Conservation (phyloP, 2,888 invertebrate genomes). For the Noctua fimbriata region DNA sequence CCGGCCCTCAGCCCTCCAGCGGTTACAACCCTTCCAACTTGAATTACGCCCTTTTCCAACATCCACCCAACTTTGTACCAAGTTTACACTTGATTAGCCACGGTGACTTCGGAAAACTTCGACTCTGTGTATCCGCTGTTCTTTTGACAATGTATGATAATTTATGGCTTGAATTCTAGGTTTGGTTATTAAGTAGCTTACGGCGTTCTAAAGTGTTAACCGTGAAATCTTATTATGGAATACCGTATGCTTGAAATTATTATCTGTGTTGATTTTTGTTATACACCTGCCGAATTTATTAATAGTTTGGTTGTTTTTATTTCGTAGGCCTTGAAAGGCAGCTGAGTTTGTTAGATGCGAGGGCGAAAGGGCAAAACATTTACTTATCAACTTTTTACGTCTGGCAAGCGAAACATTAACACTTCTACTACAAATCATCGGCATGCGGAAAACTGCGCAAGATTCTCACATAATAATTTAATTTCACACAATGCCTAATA, state of each 20-base stretch:
- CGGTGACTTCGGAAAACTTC: slow-evolving; percentile 76
- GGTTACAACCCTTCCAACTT: slow-evolving; percentile 81
- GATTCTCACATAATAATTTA: slow-evolving; percentile 41
- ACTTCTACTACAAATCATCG: slow-evolving; percentile 1
- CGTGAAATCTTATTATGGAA: slow-evolving; percentile 48
- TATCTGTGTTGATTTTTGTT: slow-evolving; percentile 28
- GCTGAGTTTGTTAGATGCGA: slow-evolving; percentile 12
- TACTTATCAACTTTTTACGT: not conserved
- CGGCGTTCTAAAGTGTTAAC: slow-evolving; percentile 24
- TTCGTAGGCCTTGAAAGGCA: slow-evolving; percentile 14
- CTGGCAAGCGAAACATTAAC: not conserved
- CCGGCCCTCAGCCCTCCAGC: slow-evolving; percentile 81
- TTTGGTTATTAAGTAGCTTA: slow-evolving; percentile 54
- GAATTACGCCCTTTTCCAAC: slow-evolving; percentile 80
- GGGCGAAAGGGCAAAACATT: not conserved
- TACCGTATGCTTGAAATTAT: slow-evolving; percentile 27
- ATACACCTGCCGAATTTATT: slow-evolving; percentile 40
- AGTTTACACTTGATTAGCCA: slow-evolving; percentile 86
- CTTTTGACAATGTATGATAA: slow-evolving; percentile 71
- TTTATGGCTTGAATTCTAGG: slow-evolving; percentile 66
- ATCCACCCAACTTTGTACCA: slow-evolving; percentile 78
- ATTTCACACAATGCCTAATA: slow-evolving; percentile 50
- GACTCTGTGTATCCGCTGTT: slow-evolving; percentile 71
- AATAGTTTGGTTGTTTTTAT: slow-evolving; percentile 2
- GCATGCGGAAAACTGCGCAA: slow-evolving; percentile 21